These are phyloP conservation scores for Halichoeres trimaculatus DNA, from an alignment of 2,113 vertebrate species.

Conservation along the genomic window DNA sequence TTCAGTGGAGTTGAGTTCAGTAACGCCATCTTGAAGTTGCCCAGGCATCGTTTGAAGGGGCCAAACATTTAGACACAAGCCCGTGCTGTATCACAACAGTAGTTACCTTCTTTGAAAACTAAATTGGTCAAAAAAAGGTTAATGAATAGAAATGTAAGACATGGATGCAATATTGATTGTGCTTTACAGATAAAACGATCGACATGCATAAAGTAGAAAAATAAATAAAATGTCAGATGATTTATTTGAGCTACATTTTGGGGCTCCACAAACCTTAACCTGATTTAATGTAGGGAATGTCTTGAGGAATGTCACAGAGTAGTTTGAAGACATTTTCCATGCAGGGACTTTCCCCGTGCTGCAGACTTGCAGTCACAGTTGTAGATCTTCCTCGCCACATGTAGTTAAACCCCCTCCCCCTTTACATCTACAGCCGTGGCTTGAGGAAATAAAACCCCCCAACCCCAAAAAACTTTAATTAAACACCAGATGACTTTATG, in stretches of 20 bases:
- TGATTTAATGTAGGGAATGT: constrained; percentile 12
- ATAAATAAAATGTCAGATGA: too few relatives aligned
- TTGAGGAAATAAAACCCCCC: constrained; percentile 8
- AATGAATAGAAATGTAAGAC: too few relatives aligned
- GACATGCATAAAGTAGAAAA: too few relatives aligned
- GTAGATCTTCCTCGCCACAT: constrained; percentile 52
- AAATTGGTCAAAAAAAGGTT: too few relatives aligned
- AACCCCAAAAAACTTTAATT: constrained; percentile 31
- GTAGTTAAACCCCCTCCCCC: background rate
- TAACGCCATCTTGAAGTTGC: too few relatives aligned
- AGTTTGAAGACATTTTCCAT: constrained; percentile 54
- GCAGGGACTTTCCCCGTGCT: constrained; percentile 64
- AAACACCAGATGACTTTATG: constrained; percentile 31
- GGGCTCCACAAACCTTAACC: background rate
- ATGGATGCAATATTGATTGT: background rate
- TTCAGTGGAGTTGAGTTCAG: too few relatives aligned
- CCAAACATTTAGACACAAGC: too few relatives aligned
- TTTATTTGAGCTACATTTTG: background rate
- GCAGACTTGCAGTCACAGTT: constrained; percentile 50
- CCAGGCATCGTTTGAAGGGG: too few relatives aligned
- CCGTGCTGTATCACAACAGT: too few relatives aligned
- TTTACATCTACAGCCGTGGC: constrained; percentile 5
- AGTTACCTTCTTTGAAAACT: too few relatives aligned
- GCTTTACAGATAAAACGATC: too few relatives aligned
- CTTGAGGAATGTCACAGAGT: constrained; percentile 31